A percentile compares a stretch with the other conserved stretches of the same genome.
phyloP scores from a whole-genome alignment of 2,888 invertebrate genomes.

The Philereme transversata region DNA sequence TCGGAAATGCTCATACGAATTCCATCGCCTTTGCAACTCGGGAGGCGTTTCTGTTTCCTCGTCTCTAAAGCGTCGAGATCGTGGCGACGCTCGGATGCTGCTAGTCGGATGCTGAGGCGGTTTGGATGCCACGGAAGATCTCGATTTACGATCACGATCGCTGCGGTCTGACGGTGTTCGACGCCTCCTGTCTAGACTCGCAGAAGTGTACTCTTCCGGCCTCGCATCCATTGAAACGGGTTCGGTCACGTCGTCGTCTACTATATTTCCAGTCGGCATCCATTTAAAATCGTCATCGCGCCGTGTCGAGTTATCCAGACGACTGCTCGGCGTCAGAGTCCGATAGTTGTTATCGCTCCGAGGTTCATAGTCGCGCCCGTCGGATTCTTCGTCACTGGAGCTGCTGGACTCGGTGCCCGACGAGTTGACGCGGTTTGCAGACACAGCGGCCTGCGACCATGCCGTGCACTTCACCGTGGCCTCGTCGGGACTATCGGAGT shows the following conservation, averaged over 20 bases:
- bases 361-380: conserved; percentile 78
- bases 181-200: conserved; percentile 84
- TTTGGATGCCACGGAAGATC: conserved; percentile 83
- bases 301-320: conserved; percentile 84
- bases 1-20: conserved; percentile 85
- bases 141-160: conserved; percentile 86
- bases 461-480: conserved; percentile 84
- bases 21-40: conserved; percentile 76
- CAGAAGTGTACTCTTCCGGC: conserved; percentile 66
- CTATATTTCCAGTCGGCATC: conserved; percentile 78
- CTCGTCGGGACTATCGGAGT: conserved; percentile 86
- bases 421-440: conserved; percentile 64
- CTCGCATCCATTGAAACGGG: conserved; percentile 57
- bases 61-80: conserved; percentile 65
- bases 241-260: conserved; percentile 60
- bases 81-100: conserved; percentile 70
- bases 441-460: conserved; percentile 75
- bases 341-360: conserved; percentile 85
- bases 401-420: conserved; percentile 72
- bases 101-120: conserved; percentile 76
- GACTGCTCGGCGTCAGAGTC: conserved; percentile 70
- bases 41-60: conserved; percentile 73
- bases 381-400: conserved; percentile 68
- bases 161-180: conserved; percentile 77
- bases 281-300: conserved; percentile 88